A percentile compares a stretch with the other conserved stretches of the same genome.
Conservation (phyloP, 2,113 vertebrate genomes). For the Mus musculus region DNA sequence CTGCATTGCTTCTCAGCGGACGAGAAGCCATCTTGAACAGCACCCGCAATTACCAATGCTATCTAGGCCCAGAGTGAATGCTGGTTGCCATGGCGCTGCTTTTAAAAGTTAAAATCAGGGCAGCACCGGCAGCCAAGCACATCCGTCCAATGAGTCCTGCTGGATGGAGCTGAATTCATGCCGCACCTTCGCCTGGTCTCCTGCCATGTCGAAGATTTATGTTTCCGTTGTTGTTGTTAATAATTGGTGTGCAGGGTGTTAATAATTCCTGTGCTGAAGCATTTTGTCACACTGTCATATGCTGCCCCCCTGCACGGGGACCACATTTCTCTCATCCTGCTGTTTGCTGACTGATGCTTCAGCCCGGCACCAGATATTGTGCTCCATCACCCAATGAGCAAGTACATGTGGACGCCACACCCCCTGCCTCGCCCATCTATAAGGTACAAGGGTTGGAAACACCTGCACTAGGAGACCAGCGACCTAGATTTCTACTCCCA, state of each 20-base stretch:
- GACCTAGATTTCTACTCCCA: neutral
- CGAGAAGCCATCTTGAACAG: slow-evolving; percentile 47
- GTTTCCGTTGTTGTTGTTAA: too few relatives aligned
- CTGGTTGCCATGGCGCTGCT: slow-evolving; percentile 72
- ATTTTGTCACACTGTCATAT: neutral
- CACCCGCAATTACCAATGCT: fast-evolving
- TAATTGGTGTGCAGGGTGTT: too few relatives aligned
- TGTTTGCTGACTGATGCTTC: neutral
- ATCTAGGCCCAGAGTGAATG: neutral
- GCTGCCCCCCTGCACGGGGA: neutral
- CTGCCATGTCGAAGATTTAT: too few relatives aligned
- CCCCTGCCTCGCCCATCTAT: neutral
- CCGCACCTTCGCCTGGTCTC: too few relatives aligned
- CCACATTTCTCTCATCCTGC: slow-evolving; percentile 1
- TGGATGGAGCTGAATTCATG: too few relatives aligned
- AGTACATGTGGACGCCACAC: neutral
- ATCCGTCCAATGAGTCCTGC: too few relatives aligned
- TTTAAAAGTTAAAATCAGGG: neutral
- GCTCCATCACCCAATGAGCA: neutral
- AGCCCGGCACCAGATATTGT: neutral
- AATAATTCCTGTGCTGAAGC: slow-evolving; percentile 48
- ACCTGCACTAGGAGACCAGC: neutral
- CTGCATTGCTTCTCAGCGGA: neutral
- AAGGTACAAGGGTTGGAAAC: neutral
- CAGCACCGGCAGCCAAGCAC: too few relatives aligned